Base-by-base conservation (phyloP, 2,113 vertebrate genomes). In the Ammodytes marinus region DNA sequence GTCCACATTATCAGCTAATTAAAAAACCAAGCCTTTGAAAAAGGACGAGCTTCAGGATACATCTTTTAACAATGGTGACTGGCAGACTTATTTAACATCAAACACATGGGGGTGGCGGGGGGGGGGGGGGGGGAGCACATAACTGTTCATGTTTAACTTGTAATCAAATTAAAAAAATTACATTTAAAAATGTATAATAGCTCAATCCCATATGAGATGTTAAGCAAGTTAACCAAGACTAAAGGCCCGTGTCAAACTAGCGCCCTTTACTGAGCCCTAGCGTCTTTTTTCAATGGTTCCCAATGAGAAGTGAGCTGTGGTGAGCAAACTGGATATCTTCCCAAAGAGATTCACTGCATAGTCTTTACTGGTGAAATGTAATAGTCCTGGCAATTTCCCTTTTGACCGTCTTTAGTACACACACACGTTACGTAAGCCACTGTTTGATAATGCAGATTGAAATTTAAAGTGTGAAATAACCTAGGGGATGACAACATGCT, bases 401-500 rank as follows among this genome's bases (percentile, higher is more conserved):
- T 45, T 7, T 69, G 40, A 14, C 13, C 27, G 8, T 12, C 42
- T 61, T 37, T 14, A 17, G 35, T 53, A 27, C 14, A 59, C 61
- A 50, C 9, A 40, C 1, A 35, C 5, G 4, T n/a, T 19, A 11
- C 35, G 40, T 60, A 17, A 57, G 45, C 19, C 5, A 9, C 12
- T 0, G 2, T 15, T 61, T 49, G 15, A 57, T 45, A 14, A 70
- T 40, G 50, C 13, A 65, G 43, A 68, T 40, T 72, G 49, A 61
- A 77, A 69, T 43, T 39, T 15, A 74, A 77, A 6, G 8, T 61
- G 68, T 77, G 72, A 68, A 3, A 5, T 37, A 58, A n/a, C 17
- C 47, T 46, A 27, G 27, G 50, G 57, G 50, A 86, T 77, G 52
- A 85, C 83, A 57, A 75, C 37, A 50, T 74, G 66, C n/a, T 59